These are phyloP conservation scores for Heteromyza rotundicornis DNA, from an alignment of 2,888 invertebrate species.

Conservation along the genomic window DNA sequence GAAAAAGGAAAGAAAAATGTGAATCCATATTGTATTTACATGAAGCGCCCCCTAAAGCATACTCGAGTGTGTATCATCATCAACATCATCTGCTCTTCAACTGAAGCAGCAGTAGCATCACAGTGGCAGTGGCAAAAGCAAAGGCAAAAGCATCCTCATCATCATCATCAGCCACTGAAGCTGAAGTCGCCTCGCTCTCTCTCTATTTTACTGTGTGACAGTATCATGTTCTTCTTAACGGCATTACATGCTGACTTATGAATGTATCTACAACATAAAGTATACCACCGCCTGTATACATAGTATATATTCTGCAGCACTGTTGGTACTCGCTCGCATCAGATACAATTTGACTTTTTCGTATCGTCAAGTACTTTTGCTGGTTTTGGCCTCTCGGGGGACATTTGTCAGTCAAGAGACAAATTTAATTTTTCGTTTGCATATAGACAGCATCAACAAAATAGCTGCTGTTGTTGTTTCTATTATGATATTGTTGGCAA, in stretches of 20 bases:
- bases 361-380: conserved; percentile 58
- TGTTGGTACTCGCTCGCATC: conserved; percentile 31
- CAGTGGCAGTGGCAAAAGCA: neutral
- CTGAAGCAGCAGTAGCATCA: neutral
- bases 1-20: neutral
- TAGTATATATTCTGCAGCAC: conserved; percentile 3
- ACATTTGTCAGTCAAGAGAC: conserved; percentile 60
- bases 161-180: too few species aligned
- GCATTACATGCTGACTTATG: conserved; percentile 57
- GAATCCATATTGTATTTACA: neutral
- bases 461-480: neutral
- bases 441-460: neutral
- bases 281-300: neutral
- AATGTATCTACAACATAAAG: conserved; percentile 30
- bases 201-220: conserved; percentile 32
- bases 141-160: neutral
- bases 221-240: conserved; percentile 55
- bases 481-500: conserved; percentile 3
- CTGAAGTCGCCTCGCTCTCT: too few species aligned
- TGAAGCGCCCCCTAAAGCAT: neutral
- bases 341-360: conserved; percentile 53
- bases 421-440: conserved; percentile 51
- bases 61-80: conserved; percentile 9
- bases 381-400: conserved; percentile 56
- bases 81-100: conserved; percentile 8